These are phyloP conservation scores for Nannobrachium achirus DNA, from an alignment of 2,113 vertebrate genomes.

Conservation along the genomic window DNA sequence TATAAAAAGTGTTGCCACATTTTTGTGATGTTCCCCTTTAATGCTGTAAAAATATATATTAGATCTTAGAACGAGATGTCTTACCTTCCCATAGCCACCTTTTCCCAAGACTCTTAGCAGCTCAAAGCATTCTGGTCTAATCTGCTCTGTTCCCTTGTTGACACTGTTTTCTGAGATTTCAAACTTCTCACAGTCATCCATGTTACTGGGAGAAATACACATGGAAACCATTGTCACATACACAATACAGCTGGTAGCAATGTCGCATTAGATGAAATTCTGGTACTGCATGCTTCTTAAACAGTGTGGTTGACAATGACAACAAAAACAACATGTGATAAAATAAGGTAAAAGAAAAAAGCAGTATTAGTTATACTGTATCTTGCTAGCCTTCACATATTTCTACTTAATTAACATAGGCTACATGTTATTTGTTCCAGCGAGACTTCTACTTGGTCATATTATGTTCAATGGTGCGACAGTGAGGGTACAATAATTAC, in stretches of 20 bases:
- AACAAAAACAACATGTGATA: too few species aligned
- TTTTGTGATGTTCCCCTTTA: too few species aligned
- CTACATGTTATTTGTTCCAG: too few species aligned
- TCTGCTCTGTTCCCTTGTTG: constrained; percentile 97
- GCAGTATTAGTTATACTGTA: too few species aligned
- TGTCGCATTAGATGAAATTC: not conserved
- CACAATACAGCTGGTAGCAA: not conserved
- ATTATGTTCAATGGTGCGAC: not conserved
- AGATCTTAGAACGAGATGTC: constrained; percentile 15
- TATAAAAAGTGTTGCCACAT: too few species aligned
- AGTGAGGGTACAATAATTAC: not conserved
- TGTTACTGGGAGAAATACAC: constrained; percentile 81
- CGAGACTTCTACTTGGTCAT: too few species aligned
- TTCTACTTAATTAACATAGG: too few species aligned
- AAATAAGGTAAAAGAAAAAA: too few species aligned
- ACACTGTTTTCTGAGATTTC: constrained; percentile 98
- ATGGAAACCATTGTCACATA: not conserved
- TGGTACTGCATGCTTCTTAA: too few species aligned
- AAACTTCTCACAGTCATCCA: constrained; percentile 98
- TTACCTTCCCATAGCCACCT: constrained; percentile 98
- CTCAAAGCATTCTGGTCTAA: constrained; percentile 97
- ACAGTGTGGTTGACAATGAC: too few species aligned
- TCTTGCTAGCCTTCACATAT: too few species aligned
- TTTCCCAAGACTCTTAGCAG: constrained; percentile 95
- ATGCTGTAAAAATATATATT: not conserved